Evolutionary conservation across 2,113 vertebrate species (phyloP).

Genomic region (Macquaria ambigua): DNA sequence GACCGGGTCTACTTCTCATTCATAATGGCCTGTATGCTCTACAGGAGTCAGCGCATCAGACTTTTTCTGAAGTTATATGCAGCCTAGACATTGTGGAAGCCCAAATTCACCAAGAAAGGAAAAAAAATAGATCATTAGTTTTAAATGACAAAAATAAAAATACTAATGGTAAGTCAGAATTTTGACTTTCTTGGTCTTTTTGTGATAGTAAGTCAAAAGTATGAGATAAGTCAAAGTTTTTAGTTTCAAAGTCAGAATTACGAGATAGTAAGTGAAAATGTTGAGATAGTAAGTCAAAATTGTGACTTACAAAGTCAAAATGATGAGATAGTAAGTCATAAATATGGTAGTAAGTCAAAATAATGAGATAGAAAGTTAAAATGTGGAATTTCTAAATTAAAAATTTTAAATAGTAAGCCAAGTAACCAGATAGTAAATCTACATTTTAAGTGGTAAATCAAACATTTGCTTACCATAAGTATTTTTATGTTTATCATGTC

Average conservation of each 20-base stretch:
- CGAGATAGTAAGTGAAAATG: no score
- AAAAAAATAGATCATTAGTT: background rate
- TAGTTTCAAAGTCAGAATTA: background rate
- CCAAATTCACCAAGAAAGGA: background rate
- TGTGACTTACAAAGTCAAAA: no score
- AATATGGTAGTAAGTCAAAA: background rate
- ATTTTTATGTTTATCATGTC: background rate
- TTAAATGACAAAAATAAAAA: background rate
- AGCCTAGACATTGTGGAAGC: background rate
- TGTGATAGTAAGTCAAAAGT: background rate
- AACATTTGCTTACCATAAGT: background rate
- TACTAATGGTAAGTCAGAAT: background rate
- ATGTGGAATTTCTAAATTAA: background rate
- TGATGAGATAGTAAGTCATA: background rate
- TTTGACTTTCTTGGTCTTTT: background rate
- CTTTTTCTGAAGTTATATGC: background rate
- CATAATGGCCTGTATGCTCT: constrained; percentile 58
- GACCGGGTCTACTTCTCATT: constrained; percentile 81
- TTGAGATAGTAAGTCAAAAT: background rate
- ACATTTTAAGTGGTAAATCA: background rate
- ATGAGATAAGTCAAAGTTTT: no score
- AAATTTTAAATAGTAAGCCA: background rate
- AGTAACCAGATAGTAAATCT: background rate
- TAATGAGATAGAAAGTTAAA: background rate
- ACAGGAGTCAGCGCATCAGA: constrained; percentile 1